Base-by-base conservation (phyloP, 2,113 vertebrate genomes). In the Trinectes maculatus region DNA sequence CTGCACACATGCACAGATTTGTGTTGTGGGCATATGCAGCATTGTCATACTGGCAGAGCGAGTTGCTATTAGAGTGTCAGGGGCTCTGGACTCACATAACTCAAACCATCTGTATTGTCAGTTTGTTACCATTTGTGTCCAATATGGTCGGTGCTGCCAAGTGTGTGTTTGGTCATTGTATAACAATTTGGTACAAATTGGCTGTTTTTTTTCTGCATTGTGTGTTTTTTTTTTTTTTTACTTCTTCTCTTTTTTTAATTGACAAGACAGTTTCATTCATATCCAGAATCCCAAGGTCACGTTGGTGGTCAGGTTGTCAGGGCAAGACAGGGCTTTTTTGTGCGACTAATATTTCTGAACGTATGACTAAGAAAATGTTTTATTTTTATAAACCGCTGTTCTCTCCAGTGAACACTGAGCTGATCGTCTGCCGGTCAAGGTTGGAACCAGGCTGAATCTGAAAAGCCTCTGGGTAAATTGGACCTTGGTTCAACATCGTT, bases 101-200 rank as follows among this genome's bases (percentile, higher is more conserved):
- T 42, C 55, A 16, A 9, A 21, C 36, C 13, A 5, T 60, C 42
- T 31, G 60, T 42, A 18, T 64, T 52, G 52, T 54, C 44, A 22
- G 18, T 70, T 57, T 58, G 43, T 21, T 49, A 22, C 10, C 59
- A 60, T 53, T 53, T 54, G n/a, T 31, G 42, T 29, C 11, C 18
- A 34, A 59, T 3, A 46, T 33, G 37, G 52, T n/a, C 8, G 12
- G 6, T 24, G 39, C 29, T 51, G 37, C 59, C 59, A 64, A 59
- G 8, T 53, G 39, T 40, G 25, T 5, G 29, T 12, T 10, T 44
- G 39, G 39, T 58, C 54, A 54, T 58, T 71, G 60, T 60, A 28
- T 26, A 16, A 21, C n/a, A 61, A 34, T 46, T 9, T 8, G 9
- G 13, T 19, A 33, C 4, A 10, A 6, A 1, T 31, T 4, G 3